Evolutionary conservation across 2,888 invertebrate species (phyloP).

Genomic region (Protula sp.): DNA sequence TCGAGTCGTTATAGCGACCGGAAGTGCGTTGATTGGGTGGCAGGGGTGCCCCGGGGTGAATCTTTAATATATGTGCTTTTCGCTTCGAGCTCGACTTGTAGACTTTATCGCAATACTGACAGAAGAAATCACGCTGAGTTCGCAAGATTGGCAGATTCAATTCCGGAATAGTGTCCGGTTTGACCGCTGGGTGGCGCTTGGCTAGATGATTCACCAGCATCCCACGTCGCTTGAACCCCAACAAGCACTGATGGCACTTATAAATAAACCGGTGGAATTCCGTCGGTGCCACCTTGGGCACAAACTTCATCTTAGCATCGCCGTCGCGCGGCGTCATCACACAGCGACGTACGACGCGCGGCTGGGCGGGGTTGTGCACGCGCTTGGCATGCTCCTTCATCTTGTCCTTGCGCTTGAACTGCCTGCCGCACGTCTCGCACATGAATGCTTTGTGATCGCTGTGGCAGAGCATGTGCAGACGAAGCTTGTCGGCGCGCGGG

Average conservation of each 20-base stretch:
- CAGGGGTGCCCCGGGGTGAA: slow-evolving; percentile 54
- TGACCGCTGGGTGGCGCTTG: slow-evolving; percentile 65
- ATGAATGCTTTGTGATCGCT: slow-evolving; percentile 66
- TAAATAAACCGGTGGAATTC: slow-evolving; percentile 71
- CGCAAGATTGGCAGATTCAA: slow-evolving; percentile 72
- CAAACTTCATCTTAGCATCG: slow-evolving; percentile 19
- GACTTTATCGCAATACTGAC: slow-evolving; percentile 69
- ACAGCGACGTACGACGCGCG: not conserved
- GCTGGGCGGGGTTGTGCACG: slow-evolving; percentile 13
- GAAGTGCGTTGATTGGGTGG: not conserved
- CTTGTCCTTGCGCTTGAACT: slow-evolving; percentile 66
- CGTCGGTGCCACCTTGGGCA: slow-evolving; percentile 60
- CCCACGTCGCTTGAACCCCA: slow-evolving; percentile 70
- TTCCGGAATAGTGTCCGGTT: slow-evolving; percentile 63
- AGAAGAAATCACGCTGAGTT: slow-evolving; percentile 73
- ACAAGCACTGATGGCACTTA: slow-evolving; percentile 70
- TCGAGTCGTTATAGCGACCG: slow-evolving; percentile 51
- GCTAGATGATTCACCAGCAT: slow-evolving; percentile 81
- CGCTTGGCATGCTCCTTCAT: slow-evolving; percentile 68
- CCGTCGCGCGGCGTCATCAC: not conserved
- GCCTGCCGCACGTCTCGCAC: slow-evolving; percentile 71
- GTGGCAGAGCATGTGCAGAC: slow-evolving; percentile 67
- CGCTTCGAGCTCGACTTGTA: slow-evolving; percentile 81
- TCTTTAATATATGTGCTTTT: slow-evolving; percentile 73
- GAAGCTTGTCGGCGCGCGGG: slow-evolving; percentile 67